Evolutionary conservation across 2,797 vertebrate genomes (phyloP), one percentile per base, ranked within the genome.

Genomic region (Oreochromis mossambicus): DNA sequence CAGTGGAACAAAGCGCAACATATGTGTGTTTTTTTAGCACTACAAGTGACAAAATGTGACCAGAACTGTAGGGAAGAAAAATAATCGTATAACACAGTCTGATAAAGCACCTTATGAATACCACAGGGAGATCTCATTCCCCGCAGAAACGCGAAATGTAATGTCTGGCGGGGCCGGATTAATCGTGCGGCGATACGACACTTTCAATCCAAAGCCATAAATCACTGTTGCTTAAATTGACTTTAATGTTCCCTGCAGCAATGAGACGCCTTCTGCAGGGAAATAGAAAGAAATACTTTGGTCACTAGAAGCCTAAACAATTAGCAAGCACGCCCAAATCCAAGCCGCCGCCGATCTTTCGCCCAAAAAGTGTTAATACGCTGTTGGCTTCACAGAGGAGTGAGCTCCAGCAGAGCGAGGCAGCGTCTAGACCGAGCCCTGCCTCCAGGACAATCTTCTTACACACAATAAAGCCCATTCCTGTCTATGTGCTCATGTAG

Each of bases 371-470:
- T 4, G 19, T 29, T 82, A 55, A 21, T 21, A 48, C 43, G 10
- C 9, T 2, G 52, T 32, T 36, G 2, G 19, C n/a, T 78, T 82
- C 61, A 38, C 66, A 41, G 78, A 79, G 29, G 48, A 83, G 77
- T 36, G 58, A 87, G 85, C 73, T 61, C 24, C 77, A 66, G 83
- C 77, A 14, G 43, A 32, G 80, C 4, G 68, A 84, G 80, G 85
- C 61, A 17, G 46, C 21, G 88, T 92, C 91, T 90, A 93, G 93
- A 92, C 92, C 78, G 78, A 89, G 87, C 43, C 79, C 89, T 86
- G 84, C 85, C 85, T 79, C 50, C 17, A 82, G 87, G 82, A 91
- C 90, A 92, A 94, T 94, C 91, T 83, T 26, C 38, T 95, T 92
- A 84, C 86, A 87, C 83, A 43, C 56, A 66, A 82, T 89, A 52